phyloP scores from a whole-genome alignment of 1,140 invertebrate species.

The Danaus melanippus region DNA sequence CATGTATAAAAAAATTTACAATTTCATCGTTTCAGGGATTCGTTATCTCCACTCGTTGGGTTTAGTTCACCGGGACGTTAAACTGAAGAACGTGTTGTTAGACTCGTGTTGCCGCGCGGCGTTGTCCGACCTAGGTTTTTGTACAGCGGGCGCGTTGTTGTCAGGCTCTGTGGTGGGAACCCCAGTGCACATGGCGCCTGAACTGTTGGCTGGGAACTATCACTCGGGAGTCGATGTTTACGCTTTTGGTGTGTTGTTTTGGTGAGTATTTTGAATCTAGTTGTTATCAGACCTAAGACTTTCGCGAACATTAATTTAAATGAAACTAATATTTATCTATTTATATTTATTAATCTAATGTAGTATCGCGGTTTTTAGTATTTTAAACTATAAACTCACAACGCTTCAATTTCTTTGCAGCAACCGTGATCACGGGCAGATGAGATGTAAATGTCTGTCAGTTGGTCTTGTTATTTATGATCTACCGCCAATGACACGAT shows the following conservation, averaged over 20 bases:
- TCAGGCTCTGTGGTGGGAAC: slow-evolving; percentile 90
- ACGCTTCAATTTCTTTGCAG: too few species aligned
- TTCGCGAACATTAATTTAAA: too few species aligned
- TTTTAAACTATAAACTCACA: too few species aligned
- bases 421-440: too few species aligned
- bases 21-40: slow-evolving; percentile 71
- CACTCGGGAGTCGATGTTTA: slow-evolving; percentile 92
- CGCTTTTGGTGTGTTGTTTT: slow-evolving; percentile 93
- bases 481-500: too few species aligned
- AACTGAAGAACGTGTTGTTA: slow-evolving; percentile 91
- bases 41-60: slow-evolving; percentile 91
- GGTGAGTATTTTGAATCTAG: slow-evolving; percentile 63
- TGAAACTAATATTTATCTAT: too few species aligned
- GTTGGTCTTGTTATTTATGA: too few species aligned
- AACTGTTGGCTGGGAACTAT: slow-evolving; percentile 86
- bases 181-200: slow-evolving; percentile 94
- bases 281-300: too few species aligned
- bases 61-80: slow-evolving; percentile 91
- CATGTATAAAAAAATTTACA: too few species aligned
- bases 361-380: too few species aligned
- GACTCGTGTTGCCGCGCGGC: slow-evolving; percentile 84
- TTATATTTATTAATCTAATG: too few species aligned
- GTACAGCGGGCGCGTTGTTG: slow-evolving; percentile 93
- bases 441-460: too few species aligned
- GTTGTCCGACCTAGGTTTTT: slow-evolving; percentile 92